Base-by-base conservation (phyloP, 2,888 invertebrate species). In the Xestia ashworthii region DNA sequence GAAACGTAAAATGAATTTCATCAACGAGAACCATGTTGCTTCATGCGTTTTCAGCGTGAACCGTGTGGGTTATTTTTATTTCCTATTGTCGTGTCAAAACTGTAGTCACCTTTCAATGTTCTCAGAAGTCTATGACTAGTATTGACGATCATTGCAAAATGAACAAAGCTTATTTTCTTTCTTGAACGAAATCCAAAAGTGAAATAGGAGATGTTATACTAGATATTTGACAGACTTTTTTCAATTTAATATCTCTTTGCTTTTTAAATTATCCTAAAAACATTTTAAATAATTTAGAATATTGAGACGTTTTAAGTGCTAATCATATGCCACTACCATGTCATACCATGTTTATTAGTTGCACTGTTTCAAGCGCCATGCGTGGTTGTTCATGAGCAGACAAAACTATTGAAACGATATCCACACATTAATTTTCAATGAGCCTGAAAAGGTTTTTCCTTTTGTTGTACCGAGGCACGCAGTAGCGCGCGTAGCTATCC, bases 101-200 rank as follows among this genome's bases (percentile, higher is more conserved):
- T 68, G 55, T 50, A 84, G 22, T 80, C 71, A 75, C 38, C 65
- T 80, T 84, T 81, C 75, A 84, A 19, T 67, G 55, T 83, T 83
- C 81, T 53, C 4, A 12, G 81, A 62, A 83, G 25, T 19, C 46
- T 50, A 58, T 65, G 71, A 74, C 62, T 14, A 60, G 46, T 0
- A 62, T 65, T 74, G 71, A 71, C 60, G 50, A 50, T 25, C 58
- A 14, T 60, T 55, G 38, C 14, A 58, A 75, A 74, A 76, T 69
- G n/a, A 65, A 82, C 55, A 80, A 60, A 65, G 41, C 32, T 25
- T 76, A 50, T 53, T 53, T 53, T 55, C 12, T 84, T 72, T 84
- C 58, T 83, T 83, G 82, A 84, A 80, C 62, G 14, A 38, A 32
- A 32, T 80, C 82, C 84, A 84, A 84, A 32, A 41, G 48, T 48